Evolutionary conservation across 2,113 vertebrate genomes (phyloP).

Genomic region (Scytalopus superciliaris): DNA sequence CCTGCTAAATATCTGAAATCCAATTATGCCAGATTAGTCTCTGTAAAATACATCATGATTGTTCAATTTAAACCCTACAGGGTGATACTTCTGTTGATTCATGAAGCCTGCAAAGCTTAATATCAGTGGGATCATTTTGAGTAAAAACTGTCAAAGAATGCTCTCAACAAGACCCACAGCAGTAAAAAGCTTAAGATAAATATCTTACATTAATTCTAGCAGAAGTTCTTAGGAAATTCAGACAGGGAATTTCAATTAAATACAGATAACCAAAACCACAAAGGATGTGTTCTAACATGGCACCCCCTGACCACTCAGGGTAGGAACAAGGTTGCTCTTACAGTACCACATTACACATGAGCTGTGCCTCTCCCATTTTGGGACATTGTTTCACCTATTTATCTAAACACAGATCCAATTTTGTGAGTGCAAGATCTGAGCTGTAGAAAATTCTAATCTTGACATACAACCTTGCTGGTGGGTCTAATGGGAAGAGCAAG

Average conservation of each 20-base stretch:
- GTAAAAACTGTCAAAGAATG: not conserved
- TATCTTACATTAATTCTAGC: not conserved
- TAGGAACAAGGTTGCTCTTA: not conserved
- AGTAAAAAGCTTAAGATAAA: not conserved
- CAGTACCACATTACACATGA: fast-evolving
- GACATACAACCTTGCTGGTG: not conserved
- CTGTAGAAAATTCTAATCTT: not conserved
- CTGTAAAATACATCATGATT: conserved; percentile 35
- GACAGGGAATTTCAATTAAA: not conserved
- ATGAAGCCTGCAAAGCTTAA: not conserved
- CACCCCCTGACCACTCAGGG: not conserved
- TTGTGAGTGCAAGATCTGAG: not conserved
- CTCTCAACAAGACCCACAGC: not conserved
- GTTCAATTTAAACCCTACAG: conserved; percentile 48
- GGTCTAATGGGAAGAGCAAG: not conserved
- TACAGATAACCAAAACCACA: not conserved
- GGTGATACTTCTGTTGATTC: conserved; percentile 30
- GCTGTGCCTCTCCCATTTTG: not conserved
- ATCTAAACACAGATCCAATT: not conserved
- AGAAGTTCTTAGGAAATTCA: not conserved
- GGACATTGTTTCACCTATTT: not conserved
- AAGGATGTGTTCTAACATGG: not conserved
- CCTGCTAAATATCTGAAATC: conserved; percentile 21
- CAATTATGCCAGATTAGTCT: conserved; percentile 38
- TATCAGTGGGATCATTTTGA: not conserved